These are phyloP conservation scores for Allenopithecus nigroviridis DNA, from an alignment of 2,797 vertebrate genomes.

Conservation along the genomic window DNA sequence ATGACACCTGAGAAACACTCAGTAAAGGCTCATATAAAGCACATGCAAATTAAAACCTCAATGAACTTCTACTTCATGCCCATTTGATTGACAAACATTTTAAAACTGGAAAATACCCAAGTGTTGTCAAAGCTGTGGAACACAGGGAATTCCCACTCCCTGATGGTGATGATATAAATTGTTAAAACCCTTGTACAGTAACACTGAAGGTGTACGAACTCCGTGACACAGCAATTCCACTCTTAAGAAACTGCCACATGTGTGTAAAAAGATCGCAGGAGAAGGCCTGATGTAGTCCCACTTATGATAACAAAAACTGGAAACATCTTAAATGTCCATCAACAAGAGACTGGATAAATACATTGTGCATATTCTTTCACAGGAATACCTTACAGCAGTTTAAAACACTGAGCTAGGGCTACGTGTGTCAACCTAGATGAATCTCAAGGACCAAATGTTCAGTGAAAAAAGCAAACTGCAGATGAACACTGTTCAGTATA, in stretches of 20 bases:
- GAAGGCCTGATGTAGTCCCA: not conserved
- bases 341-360: not conserved
- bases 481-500: not conserved
- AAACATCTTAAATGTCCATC: not conserved
- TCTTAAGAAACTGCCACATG: not conserved
- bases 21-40: not conserved
- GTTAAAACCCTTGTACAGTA: not conserved
- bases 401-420: not conserved
- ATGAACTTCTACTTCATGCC: not conserved
- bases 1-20: not conserved
- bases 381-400: not conserved
- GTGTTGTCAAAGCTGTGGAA: not conserved
- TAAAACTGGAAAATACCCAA: not conserved
- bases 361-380: not conserved
- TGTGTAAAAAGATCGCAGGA: not conserved
- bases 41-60: not conserved
- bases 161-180: not conserved
- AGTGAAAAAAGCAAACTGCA: constrained; percentile 27
- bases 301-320: not conserved
- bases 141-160: not conserved
- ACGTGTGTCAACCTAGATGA: not conserved
- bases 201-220: not conserved
- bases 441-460: not conserved
- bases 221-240: not conserved
- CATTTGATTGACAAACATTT: not conserved